Conservation (phyloP, 2,888 invertebrate species). For the Cataglyphis cursor region DNA sequence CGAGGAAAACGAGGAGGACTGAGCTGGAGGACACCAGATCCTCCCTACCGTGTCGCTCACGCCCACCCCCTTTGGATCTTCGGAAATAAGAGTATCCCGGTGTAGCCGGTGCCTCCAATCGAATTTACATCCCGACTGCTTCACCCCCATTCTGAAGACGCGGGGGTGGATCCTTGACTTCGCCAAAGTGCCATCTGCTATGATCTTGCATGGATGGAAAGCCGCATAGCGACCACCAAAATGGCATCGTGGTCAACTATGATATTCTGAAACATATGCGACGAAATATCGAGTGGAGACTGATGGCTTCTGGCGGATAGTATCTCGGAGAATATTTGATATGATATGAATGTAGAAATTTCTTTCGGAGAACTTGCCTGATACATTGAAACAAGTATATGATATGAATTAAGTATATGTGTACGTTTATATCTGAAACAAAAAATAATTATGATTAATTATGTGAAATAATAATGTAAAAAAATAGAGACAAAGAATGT, state of each 20-base stretch:
- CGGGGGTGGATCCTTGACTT: constrained; percentile 43
- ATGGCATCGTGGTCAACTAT: constrained; percentile 38
- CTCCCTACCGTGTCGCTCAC: constrained; percentile 56
- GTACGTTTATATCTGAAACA: neutral
- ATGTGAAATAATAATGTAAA: neutral
- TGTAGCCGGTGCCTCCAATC: constrained; percentile 76
- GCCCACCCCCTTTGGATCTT: constrained; percentile 45
- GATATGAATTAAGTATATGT: neutral
- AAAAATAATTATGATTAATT: neutral
- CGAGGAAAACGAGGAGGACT: constrained; percentile 60
- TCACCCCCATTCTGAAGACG: constrained; percentile 25
- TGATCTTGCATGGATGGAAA: constrained; percentile 22
- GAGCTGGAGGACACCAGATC: constrained; percentile 67
- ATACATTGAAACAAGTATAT: neutral
- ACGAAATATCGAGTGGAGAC: constrained; percentile 11
- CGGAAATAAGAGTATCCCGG: constrained; percentile 76
- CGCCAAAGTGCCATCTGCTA: constrained; percentile 47
- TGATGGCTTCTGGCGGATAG: neutral
- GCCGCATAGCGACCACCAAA: constrained; percentile 22
- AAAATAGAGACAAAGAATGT: neutral
- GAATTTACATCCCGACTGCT: constrained; percentile 82
- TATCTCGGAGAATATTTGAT: constrained; percentile 6
- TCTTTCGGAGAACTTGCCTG: neutral
- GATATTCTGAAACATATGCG: neutral
- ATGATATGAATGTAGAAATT: neutral